Evolutionary conservation across 2,797 vertebrate species (phyloP).

Genomic region (Anguilla megastoma): DNA sequence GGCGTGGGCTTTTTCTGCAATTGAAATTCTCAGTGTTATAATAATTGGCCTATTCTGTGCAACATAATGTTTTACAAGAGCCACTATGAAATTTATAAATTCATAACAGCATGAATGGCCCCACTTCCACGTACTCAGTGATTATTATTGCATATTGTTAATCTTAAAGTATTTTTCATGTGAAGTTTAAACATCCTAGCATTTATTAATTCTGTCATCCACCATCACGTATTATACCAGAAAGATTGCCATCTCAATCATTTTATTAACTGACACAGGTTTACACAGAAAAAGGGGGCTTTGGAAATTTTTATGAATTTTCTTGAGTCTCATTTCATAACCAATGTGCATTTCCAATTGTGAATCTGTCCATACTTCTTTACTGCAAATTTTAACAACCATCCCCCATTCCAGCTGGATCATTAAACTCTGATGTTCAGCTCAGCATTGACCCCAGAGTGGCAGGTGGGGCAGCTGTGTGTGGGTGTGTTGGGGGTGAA

Average conservation of each 20-base stretch:
- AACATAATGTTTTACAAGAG: background rate
- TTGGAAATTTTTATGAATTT: background rate
- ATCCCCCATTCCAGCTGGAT: background rate
- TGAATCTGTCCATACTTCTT: background rate
- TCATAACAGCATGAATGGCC: background rate
- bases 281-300: background rate
- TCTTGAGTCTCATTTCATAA: background rate
- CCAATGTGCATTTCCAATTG: background rate
- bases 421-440: background rate
- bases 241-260: background rate
- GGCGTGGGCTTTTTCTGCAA: background rate
- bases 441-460: background rate
- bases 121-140: background rate
- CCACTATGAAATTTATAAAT: background rate
- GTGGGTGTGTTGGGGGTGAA: slow-evolving; percentile 34
- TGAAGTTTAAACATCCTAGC: background rate
- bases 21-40: background rate
- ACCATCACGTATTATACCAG: background rate
- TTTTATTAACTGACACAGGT: background rate
- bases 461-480: slow-evolving; percentile 36
- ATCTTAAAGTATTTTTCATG: background rate
- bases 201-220: background rate
- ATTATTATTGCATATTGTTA: slow-evolving; percentile 4
- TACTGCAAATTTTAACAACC: background rate
- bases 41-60: background rate